Percentiles rank a stretch among this genome's conserved stretches.
phyloP scores from a whole-genome alignment of 2,113 vertebrate species.

The Cebus imitator region DNA sequence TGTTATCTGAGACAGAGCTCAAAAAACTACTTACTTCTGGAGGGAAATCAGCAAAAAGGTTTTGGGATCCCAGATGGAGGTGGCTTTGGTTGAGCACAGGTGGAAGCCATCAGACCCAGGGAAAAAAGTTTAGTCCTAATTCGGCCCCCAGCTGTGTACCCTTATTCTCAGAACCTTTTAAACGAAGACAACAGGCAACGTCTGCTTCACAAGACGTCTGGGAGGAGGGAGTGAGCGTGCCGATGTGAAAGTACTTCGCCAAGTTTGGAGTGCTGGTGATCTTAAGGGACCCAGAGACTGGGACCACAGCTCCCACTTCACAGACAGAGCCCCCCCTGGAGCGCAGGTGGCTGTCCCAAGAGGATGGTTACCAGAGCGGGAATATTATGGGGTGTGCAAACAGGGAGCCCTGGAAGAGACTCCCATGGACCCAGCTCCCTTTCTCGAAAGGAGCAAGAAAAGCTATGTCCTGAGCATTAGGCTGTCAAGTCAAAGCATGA shows the following conservation, averaged over 20 bases:
- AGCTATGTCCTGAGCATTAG: background rate
- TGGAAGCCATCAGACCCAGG: background rate
- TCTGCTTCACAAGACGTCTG: background rate
- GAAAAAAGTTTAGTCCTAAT: background rate
- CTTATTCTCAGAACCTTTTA: background rate
- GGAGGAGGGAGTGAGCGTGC: background rate
- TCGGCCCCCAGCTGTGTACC: background rate
- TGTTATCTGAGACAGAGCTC: background rate
- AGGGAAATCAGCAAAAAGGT: background rate
- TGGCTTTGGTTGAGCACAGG: background rate
- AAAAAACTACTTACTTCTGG: background rate
- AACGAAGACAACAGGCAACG: too few relatives aligned
- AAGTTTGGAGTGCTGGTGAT: background rate
- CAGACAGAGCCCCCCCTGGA: background rate
- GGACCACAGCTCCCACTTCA: rapidly evolving
- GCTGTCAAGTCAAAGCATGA: background rate
- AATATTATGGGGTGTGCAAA: background rate
- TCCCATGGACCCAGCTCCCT: background rate
- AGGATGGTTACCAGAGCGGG: background rate
- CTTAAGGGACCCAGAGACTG: background rate
- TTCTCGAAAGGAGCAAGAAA: background rate
- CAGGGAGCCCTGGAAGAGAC: background rate
- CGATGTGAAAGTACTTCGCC: background rate
- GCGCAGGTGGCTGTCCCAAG: background rate
- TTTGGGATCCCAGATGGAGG: background rate